Evolutionary conservation across 1,140 invertebrate species (phyloP).

Genomic region (Drepana arcuata): DNA sequence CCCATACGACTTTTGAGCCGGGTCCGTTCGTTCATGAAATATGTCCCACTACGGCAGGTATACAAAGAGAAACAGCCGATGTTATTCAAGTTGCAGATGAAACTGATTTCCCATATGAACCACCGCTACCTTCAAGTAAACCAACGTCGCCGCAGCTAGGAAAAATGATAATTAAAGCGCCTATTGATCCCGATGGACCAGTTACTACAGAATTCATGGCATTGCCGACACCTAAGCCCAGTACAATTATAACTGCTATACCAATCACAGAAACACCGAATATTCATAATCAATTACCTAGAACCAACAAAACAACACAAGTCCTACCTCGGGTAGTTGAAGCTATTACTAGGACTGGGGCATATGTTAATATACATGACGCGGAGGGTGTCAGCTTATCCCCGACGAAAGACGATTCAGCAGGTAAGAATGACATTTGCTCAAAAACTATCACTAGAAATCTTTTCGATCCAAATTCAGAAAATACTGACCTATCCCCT

Average conservation of each 20-base stretch:
- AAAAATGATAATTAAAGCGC: conserved; percentile 77
- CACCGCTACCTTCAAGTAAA: conserved; percentile 42
- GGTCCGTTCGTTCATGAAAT: conserved; percentile 82
- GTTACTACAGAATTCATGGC: conserved; percentile 75
- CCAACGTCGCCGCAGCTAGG: conserved; percentile 72
- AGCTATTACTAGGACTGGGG: conserved; percentile 72
- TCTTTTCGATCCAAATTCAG: conserved; percentile 19
- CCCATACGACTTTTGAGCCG: conserved; percentile 88
- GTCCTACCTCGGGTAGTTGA: conserved; percentile 54
- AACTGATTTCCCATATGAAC: conserved; percentile 57
- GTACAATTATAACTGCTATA: conserved; percentile 72
- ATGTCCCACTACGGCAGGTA: conserved; percentile 51
- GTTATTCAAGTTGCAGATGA: conserved; percentile 55
- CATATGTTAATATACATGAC: conserved; percentile 81
- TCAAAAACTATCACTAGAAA: conserved; percentile 29
- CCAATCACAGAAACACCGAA: conserved; percentile 53
- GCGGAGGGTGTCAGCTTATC: conserved; percentile 76
- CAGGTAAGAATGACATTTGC: conserved; percentile 73
- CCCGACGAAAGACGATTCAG: conserved; percentile 71
- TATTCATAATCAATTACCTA: conserved; percentile 12
- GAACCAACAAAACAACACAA: conserved; percentile 28
- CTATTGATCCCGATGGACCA: conserved; percentile 69
- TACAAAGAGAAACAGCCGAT: conserved; percentile 62
- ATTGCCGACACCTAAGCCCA: conserved; percentile 74
- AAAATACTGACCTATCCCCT: conserved; percentile 18